Base-by-base conservation (phyloP, 2,113 vertebrate genomes). In the Accipiter cooperii region DNA sequence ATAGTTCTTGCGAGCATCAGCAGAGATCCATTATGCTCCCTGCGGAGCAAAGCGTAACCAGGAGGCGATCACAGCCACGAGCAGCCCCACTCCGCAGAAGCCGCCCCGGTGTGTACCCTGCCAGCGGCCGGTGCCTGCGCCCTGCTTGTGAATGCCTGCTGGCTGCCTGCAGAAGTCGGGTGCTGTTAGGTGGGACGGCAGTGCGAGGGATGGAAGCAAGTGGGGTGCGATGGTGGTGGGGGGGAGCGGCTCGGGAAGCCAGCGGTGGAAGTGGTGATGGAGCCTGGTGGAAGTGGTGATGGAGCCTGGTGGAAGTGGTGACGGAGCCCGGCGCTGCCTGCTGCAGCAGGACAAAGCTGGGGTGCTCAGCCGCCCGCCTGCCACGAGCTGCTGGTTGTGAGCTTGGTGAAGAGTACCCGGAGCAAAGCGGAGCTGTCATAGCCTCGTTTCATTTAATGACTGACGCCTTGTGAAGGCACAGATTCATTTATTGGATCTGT, bases 11-110 rank as follows among this genome's bases (percentile, higher is more conserved):
- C 1, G 9, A 17, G 13, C 76, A 25, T 84, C 80, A 75, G 60
- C 20, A 12, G 51, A 70, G 44, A 17, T 80, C 34, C 11, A 1
- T 25, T 71, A 21, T 5, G 2, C 5, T 84, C 29, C 46, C 29
- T 0, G 0, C 1, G 2, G 34, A 65, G 75, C 70, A 9, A 29
- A 57, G 84, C 12, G 2, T 28, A 5, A 44, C 24, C 0, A 0
- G 61, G 65, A 64, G 2, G 14, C 2, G 12, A 22, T 64, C 0
- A 0, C 47, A 78, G 38, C 54, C 52, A 55, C 29, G 5, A 81
- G 44, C 55, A 76, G 54, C 49, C 60, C 34, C 11, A 2, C 10
- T 63, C 8, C 0, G 5, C 70, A 65, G 60, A 63, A 66, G 51
- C 60, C 88, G 46, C 51, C 36, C 40, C 3, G 6, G 17, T 16